These are phyloP conservation scores for Macaria liturata DNA, from an alignment of 2,888 invertebrate species.

Conservation along the genomic window DNA sequence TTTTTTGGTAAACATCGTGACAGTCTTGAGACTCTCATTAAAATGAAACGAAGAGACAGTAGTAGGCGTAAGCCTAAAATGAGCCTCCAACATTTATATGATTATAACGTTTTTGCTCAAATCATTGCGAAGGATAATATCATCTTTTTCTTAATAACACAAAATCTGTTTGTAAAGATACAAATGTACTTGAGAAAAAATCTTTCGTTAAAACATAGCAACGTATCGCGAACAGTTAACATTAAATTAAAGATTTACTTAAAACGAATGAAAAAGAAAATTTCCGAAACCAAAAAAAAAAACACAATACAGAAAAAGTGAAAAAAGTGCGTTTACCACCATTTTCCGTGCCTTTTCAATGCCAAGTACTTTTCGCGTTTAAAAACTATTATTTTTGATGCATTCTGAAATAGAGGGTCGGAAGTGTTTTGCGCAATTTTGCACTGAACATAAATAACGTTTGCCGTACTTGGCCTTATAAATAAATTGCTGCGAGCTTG, in stretches of 20 bases:
- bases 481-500: conserved; percentile 45
- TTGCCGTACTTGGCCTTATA: conserved; percentile 44
- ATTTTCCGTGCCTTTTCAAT: no score
- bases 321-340: no score
- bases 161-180: conserved; percentile 19
- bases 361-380: not conserved
- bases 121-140: conserved; percentile 27
- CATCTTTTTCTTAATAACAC: conserved; percentile 23
- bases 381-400: conserved; percentile 10
- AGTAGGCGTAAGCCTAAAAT: conserved; percentile 27
- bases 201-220: no score
- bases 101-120: conserved; percentile 27
- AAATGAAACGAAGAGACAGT: conserved; percentile 31
- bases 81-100: conserved; percentile 27
- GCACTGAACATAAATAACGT: conserved; percentile 28
- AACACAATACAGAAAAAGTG: no score
- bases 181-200: no score
- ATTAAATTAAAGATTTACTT: no score
- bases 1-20: conserved; percentile 23
- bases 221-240: no score
- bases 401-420: conserved; percentile 7
- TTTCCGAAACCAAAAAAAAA: no score
- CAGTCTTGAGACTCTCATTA: conserved; percentile 25
- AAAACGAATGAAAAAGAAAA: no score
- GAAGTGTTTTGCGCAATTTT: conserved; percentile 19